Evolutionary conservation across 2,888 invertebrate species (phyloP), one percentile per base, ranked within the genome.

Genomic region (Apantesis nais): DNA sequence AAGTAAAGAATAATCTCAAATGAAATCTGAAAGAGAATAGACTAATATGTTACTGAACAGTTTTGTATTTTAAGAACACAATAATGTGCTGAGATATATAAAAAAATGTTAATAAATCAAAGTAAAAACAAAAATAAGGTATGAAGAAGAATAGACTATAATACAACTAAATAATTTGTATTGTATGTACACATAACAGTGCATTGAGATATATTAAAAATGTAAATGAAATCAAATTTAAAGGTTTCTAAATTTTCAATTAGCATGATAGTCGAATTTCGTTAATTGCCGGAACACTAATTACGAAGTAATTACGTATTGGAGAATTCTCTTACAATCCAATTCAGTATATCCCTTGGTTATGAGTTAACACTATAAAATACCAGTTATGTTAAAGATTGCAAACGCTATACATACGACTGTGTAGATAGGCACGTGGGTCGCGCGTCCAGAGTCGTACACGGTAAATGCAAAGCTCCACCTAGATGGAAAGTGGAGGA

Each of bases 311-410:
- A 68, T 75, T 75, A 78, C 82, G 74, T 80, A 78, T 80, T 70
- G 67, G 66, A 66, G 72, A 78, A 68, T 62, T 74, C 68, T 73
- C 79, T 79, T 74, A 78, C 63, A 73, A 52, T 73, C 66, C 74
- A 74, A 74, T 73, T 76, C 71, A 58, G 48, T 73, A 66, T 78
- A 81, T 79, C 79, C 73, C 79, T 81, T 80, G 82, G 80, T 80
- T 78, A 73, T 74, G 64, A 72, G 65, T 71, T 79, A 78, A 74
- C 64, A 52, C 71, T 79, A 79, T 72, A 72, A 34, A 12, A 55
- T 73, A 75, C 68, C 71, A 73, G 70, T 16, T 64, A 72, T 72
- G 66, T 75, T 72, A 68, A 80, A 72, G 39, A 72, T 73, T 65
- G 72, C 75, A 77, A 70, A 71, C 68, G 65, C 64, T 76, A n/a